A percentile compares a stretch with the other conserved stretches of the same genome.
Conservation (phyloP, 2,113 vertebrate genomes). For the Phalacrocorax brasilianus region DNA sequence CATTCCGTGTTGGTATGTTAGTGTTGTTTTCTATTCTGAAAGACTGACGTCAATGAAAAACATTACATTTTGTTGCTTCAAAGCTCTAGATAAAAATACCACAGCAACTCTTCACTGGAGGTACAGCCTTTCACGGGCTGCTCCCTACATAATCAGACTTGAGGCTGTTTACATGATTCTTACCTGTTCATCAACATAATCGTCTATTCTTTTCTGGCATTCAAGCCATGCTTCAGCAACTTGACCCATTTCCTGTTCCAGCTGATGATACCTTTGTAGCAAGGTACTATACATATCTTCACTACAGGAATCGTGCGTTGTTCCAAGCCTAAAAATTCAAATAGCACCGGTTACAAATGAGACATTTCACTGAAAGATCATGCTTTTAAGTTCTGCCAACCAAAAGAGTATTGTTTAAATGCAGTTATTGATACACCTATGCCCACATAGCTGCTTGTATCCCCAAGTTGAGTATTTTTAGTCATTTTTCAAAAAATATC, state of each 20-base stretch:
- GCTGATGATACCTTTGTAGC: conserved; percentile 88
- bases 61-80: background rate
- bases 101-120: background rate
- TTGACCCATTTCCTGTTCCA: conserved; percentile 89
- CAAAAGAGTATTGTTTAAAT: background rate
- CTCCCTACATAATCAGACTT: background rate
- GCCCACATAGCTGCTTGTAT: background rate
- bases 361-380: background rate
- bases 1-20: background rate
- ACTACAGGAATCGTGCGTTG: conserved; percentile 86
- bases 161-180: background rate
- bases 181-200: conserved; percentile 98
- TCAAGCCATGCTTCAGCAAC: conserved; percentile 93
- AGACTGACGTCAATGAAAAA: background rate
- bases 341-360: background rate
- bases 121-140: background rate
- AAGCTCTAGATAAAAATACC: background rate
- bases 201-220: conserved; percentile 95
- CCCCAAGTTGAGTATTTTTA: background rate
- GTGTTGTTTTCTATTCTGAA: background rate
- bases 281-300: conserved; percentile 90
- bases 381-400: background rate
- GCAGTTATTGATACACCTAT: background rate
- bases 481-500: background rate
- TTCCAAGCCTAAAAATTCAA: conserved; percentile 82